Conservation (phyloP, 2,113 vertebrate genomes). For the Tyrannus savana region DNA sequence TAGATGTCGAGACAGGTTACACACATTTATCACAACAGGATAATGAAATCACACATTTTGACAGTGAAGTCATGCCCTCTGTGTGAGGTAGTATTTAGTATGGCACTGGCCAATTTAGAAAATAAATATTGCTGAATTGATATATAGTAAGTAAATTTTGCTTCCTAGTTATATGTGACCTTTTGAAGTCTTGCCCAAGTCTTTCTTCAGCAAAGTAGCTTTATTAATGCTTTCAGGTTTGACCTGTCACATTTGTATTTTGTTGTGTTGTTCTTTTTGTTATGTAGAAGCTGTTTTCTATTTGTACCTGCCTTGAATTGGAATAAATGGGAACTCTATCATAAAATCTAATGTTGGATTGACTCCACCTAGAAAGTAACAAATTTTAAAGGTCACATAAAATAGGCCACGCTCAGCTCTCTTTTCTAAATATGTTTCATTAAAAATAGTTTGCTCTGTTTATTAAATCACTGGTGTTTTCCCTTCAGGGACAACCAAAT, state of each 20-base stretch:
- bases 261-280: not conserved
- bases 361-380: constrained; percentile 15
- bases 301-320: not conserved
- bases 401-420: not conserved
- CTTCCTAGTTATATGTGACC: not conserved
- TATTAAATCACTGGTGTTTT: constrained; percentile 22
- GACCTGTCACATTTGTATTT: not conserved
- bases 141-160: not conserved
- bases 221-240: not conserved
- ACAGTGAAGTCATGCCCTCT: not conserved
- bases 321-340: constrained; percentile 4
- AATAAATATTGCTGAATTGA: not conserved
- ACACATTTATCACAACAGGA: not conserved
- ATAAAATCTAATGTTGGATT: constrained; percentile 23
- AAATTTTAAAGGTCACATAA: constrained; percentile 50
- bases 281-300: not conserved
- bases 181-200: not conserved
- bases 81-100: not conserved
- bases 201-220: not conserved
- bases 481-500: not conserved
- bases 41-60: not conserved
- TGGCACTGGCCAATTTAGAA: not conserved
- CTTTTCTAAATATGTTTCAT: not conserved
- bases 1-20: not conserved
- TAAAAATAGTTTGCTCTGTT: constrained; percentile 43